A percentile compares a stretch with the other conserved stretches of the same genome.
These are phyloP conservation scores for Papilio protenor DNA, from an alignment of 2,888 invertebrate genomes.

Conservation along the genomic window DNA sequence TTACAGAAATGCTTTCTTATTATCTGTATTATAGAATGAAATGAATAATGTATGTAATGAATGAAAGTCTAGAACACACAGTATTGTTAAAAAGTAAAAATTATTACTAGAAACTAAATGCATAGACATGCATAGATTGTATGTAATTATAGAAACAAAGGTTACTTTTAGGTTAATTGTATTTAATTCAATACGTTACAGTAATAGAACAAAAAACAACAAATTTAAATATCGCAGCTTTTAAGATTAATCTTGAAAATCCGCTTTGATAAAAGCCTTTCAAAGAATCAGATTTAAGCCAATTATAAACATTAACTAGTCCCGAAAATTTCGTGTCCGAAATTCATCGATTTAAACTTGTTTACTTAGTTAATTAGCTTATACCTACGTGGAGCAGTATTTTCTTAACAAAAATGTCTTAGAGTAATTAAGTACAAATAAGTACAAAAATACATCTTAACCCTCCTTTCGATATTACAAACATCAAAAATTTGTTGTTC, in stretches of 20 bases:
- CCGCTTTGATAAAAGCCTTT: constrained; percentile 23
- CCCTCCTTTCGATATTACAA: not conserved
- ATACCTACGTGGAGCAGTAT: constrained; percentile 9
- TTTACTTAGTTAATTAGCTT: constrained; percentile 36
- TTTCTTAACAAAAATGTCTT: not conserved
- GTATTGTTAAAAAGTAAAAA: too few relatives aligned
- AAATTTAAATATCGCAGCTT: constrained; percentile 11
- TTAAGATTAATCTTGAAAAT: not conserved
- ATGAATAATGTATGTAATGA: too few relatives aligned
- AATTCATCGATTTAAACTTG: constrained; percentile 40
- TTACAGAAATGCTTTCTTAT: not conserved
- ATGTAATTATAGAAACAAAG: not conserved
- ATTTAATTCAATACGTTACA: not conserved
- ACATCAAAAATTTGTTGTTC: not conserved
- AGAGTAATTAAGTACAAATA: not conserved
- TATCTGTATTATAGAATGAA: too few relatives aligned
- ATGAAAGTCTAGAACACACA: too few relatives aligned
- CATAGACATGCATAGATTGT: too few relatives aligned
- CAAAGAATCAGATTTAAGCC: constrained; percentile 32
- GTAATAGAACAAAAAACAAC: not conserved
- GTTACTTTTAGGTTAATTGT: not conserved
- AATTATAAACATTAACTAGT: constrained; percentile 41
- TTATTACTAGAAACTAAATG: too few relatives aligned
- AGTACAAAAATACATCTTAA: not conserved
- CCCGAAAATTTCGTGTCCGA: constrained; percentile 32